A percentile compares a stretch with the other conserved stretches of the same genome.
Conservation (phyloP, 2,888 invertebrate species). For the Nephrotoma guestfalica region DNA sequence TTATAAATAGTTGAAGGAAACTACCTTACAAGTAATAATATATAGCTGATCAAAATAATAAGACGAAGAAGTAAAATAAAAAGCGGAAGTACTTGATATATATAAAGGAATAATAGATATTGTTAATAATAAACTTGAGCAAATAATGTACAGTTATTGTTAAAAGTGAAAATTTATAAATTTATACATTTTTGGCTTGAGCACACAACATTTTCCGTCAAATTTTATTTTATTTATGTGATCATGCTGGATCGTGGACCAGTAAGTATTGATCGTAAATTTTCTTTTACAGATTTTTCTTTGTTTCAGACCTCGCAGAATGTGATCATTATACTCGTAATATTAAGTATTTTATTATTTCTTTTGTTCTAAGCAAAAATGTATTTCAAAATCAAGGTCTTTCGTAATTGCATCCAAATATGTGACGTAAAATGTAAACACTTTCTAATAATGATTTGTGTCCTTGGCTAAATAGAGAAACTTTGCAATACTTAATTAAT, state of each 20-base stretch:
- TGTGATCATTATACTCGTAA: neutral
- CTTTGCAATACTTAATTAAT: neutral
- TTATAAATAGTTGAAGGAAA: neutral
- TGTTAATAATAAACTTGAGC: neutral
- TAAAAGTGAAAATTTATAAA: neutral
- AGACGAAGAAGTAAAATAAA: neutral
- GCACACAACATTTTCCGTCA: neutral
- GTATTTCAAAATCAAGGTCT: neutral
- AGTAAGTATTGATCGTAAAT: conserved; percentile 1
- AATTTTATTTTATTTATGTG: neutral
- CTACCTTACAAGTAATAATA: neutral
- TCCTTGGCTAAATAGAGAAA: neutral
- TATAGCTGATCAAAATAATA: neutral
- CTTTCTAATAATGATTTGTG: neutral
- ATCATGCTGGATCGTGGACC: conserved; percentile 4
- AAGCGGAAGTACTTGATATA: neutral
- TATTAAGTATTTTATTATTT: neutral
- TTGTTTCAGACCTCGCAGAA: neutral
- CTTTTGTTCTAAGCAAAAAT: neutral
- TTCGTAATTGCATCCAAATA: neutral
- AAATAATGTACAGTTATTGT: neutral
- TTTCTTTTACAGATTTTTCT: neutral
- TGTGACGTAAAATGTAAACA: neutral
- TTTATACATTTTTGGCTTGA: neutral
- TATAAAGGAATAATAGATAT: neutral